A percentile compares a stretch with the other conserved stretches of the same genome.
Evolutionary conservation across 2,888 invertebrate species (phyloP).

Genomic region (Sicus ferrugineus): DNA sequence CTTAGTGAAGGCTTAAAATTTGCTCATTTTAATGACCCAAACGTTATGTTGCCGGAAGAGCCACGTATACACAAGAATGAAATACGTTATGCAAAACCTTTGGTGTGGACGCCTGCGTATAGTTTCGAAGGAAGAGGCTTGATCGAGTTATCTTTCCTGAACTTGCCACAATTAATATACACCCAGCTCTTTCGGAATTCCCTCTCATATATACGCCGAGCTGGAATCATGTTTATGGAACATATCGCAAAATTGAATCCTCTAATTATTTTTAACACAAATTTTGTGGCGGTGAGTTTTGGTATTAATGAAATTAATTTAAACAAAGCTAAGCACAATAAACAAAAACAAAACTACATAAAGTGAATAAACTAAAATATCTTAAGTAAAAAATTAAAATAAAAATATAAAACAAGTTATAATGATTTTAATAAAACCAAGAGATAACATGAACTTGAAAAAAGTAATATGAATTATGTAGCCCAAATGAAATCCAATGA

Average conservation of each 20-base stretch:
- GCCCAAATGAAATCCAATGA: no score
- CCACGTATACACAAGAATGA: constrained; percentile 50
- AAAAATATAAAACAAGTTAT: no score
- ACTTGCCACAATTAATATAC: constrained; percentile 56
- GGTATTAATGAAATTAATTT: no score
- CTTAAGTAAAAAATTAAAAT: neutral
- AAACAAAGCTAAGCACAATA: no score
- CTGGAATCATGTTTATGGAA: constrained; percentile 57
- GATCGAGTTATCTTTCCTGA: constrained; percentile 49
- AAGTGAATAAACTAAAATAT: no score
- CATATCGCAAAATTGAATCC: constrained; percentile 56
- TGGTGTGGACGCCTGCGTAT: constrained; percentile 48
- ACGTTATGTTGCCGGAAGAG: constrained; percentile 47
- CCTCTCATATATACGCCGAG: constrained; percentile 53
- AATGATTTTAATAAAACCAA: no score
- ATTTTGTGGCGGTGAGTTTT: constrained; percentile 53
- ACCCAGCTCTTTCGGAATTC: constrained; percentile 50
- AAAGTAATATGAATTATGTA: no score
- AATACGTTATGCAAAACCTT: constrained; percentile 54
- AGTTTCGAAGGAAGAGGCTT: constrained; percentile 56
- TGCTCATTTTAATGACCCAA: constrained; percentile 49
- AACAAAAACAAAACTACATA: no score
- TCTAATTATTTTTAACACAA: constrained; percentile 58
- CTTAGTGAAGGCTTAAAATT: constrained; percentile 55
- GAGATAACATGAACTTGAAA: no score